Conservation (phyloP, 2,888 invertebrate species). For the Orthosia incerta region DNA sequence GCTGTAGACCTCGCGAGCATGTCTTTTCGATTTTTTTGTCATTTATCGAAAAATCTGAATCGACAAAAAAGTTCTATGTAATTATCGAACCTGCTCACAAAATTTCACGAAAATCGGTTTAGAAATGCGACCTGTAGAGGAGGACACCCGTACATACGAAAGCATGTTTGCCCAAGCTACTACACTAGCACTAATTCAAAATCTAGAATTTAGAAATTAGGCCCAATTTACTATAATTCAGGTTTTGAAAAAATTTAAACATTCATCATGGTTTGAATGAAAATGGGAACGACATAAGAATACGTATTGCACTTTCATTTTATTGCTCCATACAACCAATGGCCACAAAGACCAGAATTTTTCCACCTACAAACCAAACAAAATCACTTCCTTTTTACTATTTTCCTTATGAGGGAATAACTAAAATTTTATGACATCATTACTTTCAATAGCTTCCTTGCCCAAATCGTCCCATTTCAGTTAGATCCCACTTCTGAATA, state of each 20-base stretch:
- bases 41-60: no score
- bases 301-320: background rate
- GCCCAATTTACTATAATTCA: background rate
- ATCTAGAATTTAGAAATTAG: no score
- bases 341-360: background rate
- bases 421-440: conserved; percentile 47
- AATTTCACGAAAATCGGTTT: no score
- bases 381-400: conserved; percentile 29
- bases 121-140: no score
- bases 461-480: conserved; percentile 31
- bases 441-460: conserved; percentile 39
- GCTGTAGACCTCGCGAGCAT: no score
- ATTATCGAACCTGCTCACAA: no score
- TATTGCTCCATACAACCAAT: background rate
- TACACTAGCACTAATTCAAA: no score
- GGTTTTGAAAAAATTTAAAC: background rate
- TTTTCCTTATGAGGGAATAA: conserved; percentile 27
- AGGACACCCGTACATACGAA: no score
- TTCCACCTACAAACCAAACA: conserved; percentile 18
- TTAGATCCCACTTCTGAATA: conserved; percentile 42
- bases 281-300: background rate
- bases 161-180: no score
- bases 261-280: background rate
- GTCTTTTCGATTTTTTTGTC: no score
- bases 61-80: no score